phyloP scores from a whole-genome alignment of 2,113 vertebrate genomes.

The Neomonachus schauinslandi region DNA sequence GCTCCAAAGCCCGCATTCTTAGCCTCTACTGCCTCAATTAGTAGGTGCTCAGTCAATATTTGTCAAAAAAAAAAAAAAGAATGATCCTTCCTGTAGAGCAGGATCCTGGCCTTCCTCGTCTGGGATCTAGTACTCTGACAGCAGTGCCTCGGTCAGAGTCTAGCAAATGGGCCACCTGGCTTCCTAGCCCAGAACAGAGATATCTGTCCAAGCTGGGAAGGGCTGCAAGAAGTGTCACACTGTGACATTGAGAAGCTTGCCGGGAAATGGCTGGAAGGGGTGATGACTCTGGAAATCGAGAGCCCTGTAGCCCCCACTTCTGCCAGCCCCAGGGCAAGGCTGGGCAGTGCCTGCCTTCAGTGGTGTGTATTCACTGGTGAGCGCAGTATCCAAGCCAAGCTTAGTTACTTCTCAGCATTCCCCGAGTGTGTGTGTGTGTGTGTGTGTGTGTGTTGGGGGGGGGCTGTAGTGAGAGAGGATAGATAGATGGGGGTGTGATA shows the following conservation, averaged over 20 bases:
- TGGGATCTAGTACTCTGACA: fast-evolving
- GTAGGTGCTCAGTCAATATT: neutral
- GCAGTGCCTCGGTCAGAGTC: neutral
- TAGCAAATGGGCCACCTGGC: neutral
- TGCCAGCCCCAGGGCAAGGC: neutral
- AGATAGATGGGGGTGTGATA: neutral
- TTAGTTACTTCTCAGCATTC: neutral
- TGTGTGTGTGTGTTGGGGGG: neutral
- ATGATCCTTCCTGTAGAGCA: neutral
- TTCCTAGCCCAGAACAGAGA: neutral
- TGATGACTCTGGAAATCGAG: neutral
- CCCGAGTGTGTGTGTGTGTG: neutral
- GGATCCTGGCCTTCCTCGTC: neutral
- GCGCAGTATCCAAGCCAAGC: neutral
- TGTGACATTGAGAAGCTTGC: conserved; percentile 43
- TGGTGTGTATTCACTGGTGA: neutral
- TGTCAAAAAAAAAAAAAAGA: neutral
- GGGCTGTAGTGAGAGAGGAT: neutral
- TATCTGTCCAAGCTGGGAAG: neutral
- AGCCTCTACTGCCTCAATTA: neutral
- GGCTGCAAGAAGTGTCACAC: neutral
- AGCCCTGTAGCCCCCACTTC: neutral
- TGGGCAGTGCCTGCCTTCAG: neutral
- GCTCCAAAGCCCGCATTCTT: neutral
- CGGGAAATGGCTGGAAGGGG: neutral